Base-by-base conservation (phyloP, 37 sponge, comb jelly and placozoan genomes). In the Haliclona indistincta region DNA sequence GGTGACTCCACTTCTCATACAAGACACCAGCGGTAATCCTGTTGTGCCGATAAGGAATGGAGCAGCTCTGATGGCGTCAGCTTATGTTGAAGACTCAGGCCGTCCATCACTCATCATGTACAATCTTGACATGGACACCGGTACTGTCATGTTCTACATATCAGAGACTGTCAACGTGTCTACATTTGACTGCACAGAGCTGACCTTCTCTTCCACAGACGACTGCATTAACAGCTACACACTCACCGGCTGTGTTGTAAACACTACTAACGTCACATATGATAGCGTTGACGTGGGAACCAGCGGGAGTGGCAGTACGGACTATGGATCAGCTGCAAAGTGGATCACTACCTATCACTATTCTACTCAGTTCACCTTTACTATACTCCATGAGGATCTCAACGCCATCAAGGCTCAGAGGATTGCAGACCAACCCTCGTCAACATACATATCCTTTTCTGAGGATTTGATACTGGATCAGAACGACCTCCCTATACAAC, bases 151-250 rank as follows among this genome's bases (percentile, higher is more conserved):
- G 19, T 42, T 93, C 6, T 75, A 36, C 38, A 88, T 93, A 47
- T 84, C 85, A 23, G 93, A 93, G 41, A 93, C 93, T 49, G 89
- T 88, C 23, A 93, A 93, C 40, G 49, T 82, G 5, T 93, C 93
- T 17, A 74, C 72, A 53, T 80, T 95, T 38, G 77, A 75, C 43
- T 95, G 95, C 66, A 49, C 62, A 17, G 78, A 78, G 58, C 51
- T 90, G 28, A 87, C 88, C 6, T 75, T 95, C 29, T 63, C 91
- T 1, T 68, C 71, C 40, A 74, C 38, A 52, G 38, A 53, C 23
- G 29, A 76, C 37, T 95, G 95, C 40, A 63, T 43, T 36, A 39
- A 45, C 38, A 43, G 28, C 43, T 84, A 91, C 79, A 78, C 64
- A 0, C 76, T 95, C 40, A 84, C 82, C 54, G 88, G 68, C 19